Evolutionary conservation across 2,888 invertebrate genomes (phyloP), one percentile per base, ranked within the genome.

Genomic region (Sicus ferrugineus): DNA sequence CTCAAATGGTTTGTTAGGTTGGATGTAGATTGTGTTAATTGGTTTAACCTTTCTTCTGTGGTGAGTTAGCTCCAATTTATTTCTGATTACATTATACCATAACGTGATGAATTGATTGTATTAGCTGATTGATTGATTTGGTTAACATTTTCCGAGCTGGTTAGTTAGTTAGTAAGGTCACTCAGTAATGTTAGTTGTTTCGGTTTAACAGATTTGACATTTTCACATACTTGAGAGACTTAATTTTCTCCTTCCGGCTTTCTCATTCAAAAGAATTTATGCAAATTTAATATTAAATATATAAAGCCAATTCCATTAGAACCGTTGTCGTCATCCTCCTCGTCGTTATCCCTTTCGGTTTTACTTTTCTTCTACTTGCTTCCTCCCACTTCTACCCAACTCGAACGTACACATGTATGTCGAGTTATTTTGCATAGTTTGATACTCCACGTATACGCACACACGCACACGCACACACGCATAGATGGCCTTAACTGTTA

Each of bases 251-350:
- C 7, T 14, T 34, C 19, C 19, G 23, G 9, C 3, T 26, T 26
- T 5, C 23, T 11, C n/a, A 19, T 61, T 23, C 16, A 16, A 16
- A 5, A 26, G 46, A 31, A 59, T 67, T 48, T 59, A 59, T 59
- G 48, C 23, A 46, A 59, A 48, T 58, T 58, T 54, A 52, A 54
- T 67, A 59, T 38, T 11, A 42, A 23, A 30, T 42, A 54, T 23
- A 54, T 54, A 34, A 48, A 67, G 59, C 59, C 50, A 67, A 67
- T 59, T 67, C 67, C 59, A 59, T 67, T 59, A 59, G 28, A 48
- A 23, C 14, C 56, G 30, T 58, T 46, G 30, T 42, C 23, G 21
- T 50, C 30, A 23, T 38, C 19, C 23, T 42, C 26, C 9, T 61
- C 26, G 5, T 54, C 54, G 26, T 54, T 54, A 54, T 54, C 28